phyloP scores from a whole-genome alignment of 2,113 vertebrate species.

The Copsychus sechellarum region DNA sequence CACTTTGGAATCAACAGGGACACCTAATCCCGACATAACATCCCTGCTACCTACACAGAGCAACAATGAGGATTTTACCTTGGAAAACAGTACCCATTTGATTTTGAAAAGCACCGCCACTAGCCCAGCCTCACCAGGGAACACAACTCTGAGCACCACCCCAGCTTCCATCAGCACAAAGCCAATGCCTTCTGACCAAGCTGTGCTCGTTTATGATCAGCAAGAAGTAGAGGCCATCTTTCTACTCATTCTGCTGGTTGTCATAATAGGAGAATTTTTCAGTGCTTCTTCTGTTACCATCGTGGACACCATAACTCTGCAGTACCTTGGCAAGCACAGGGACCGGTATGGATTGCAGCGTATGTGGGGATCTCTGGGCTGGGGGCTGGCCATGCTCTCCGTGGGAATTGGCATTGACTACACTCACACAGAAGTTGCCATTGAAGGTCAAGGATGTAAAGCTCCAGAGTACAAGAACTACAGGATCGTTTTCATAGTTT shows the following conservation, averaged over 20 bases:
- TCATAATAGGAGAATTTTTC: constrained; percentile 97
- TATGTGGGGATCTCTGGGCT: constrained; percentile 98
- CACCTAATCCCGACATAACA: background rate
- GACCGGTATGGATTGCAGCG: constrained; percentile 95
- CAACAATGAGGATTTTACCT: background rate
- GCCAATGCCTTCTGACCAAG: constrained; percentile 62
- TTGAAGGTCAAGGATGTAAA: constrained; percentile 81
- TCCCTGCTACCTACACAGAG: background rate
- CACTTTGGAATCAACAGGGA: background rate
- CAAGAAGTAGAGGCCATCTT: constrained; percentile 90
- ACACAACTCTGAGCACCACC: background rate
- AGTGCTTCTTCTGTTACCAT: constrained; percentile 96
- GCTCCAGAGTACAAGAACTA: constrained; percentile 90
- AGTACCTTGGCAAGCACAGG: constrained; percentile 90
- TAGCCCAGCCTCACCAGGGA: background rate
- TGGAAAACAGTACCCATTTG: constrained; percentile 7
- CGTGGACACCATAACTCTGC: constrained; percentile 94
- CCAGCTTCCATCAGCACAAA: constrained; percentile 52
- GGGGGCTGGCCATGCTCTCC: constrained; percentile 94
- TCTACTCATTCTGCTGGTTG: constrained; percentile 89
- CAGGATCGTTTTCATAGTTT: constrained; percentile 92
- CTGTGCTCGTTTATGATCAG: constrained; percentile 78
- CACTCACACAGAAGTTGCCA: constrained; percentile 73
- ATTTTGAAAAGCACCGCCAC: background rate
- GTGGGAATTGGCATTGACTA: constrained; percentile 97